phyloP scores from a whole-genome alignment of 1,140 invertebrate species.

The Rhagoletis pomonella region DNA sequence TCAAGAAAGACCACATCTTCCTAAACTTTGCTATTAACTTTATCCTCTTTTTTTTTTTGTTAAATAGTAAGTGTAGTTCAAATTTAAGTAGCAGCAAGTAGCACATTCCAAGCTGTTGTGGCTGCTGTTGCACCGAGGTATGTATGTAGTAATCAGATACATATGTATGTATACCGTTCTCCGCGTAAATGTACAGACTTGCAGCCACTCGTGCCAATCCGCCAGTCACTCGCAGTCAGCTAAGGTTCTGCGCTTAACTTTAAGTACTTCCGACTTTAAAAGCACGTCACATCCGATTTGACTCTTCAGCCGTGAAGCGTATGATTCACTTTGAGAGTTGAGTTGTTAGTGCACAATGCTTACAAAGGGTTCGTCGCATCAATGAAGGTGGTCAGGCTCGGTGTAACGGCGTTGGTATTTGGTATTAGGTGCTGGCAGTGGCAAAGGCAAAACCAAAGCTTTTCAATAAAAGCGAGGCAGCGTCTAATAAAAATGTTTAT shows the following conservation, averaged over 20 bases:
- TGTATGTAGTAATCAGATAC: neutral
- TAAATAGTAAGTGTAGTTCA: neutral
- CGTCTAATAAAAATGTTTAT: too few species aligned
- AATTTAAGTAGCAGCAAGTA: slow-evolving; percentile 43
- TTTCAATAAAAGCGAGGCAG: too few species aligned
- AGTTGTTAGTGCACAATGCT: neutral
- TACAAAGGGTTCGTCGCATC: neutral
- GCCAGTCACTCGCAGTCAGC: slow-evolving; percentile 19
- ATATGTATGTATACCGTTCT: neutral
- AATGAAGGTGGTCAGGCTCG: neutral
- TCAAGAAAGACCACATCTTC: slow-evolving; percentile 15
- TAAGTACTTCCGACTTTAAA: slow-evolving; percentile 74
- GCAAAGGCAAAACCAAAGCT: too few species aligned
- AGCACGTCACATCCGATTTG: slow-evolving; percentile 73
- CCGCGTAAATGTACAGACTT: neutral
- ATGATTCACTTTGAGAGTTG: slow-evolving; percentile 31
- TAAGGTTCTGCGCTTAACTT: slow-evolving; percentile 71
- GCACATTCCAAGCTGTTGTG: slow-evolving; percentile 16
- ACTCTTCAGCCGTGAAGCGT: slow-evolving; percentile 55
- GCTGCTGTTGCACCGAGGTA: neutral
- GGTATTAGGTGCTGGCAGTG: too few species aligned
- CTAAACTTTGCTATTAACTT: neutral
- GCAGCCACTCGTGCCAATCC: slow-evolving; percentile 39
- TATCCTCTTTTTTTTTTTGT: neutral
- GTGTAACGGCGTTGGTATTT: too few species aligned